phyloP scores from a whole-genome alignment of 1,140 invertebrate genomes.

The Piezodorus guildinii region DNA sequence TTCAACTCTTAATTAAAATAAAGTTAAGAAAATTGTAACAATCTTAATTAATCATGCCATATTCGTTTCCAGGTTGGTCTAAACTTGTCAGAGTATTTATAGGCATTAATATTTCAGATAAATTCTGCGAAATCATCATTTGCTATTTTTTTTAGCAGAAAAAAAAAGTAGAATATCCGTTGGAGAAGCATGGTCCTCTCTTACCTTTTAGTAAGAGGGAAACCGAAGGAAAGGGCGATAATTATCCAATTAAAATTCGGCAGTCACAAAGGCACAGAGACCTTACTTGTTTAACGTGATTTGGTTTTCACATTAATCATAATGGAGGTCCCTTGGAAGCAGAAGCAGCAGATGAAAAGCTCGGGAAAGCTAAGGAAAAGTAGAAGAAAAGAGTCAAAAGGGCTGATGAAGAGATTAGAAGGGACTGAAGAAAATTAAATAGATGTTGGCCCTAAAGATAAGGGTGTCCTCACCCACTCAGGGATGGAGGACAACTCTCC shows the following conservation, averaged over 20 bases:
- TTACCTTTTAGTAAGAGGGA: too few species aligned
- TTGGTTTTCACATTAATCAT: neutral
- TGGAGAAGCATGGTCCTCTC: too few species aligned
- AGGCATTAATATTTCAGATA: too few species aligned
- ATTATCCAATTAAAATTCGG: neutral
- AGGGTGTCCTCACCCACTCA: neutral
- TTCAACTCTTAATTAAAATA: too few species aligned
- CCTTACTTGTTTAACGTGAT: conserved; percentile 2
- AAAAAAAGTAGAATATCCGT: too few species aligned
- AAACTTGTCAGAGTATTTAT: too few species aligned
- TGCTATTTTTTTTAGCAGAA: too few species aligned
- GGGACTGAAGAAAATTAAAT: neutral
- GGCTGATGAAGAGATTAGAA: neutral
- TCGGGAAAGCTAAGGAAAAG: neutral
- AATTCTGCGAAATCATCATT: too few species aligned
- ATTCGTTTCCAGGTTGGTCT: too few species aligned
- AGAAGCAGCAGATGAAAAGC: neutral
- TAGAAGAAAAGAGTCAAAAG: neutral
- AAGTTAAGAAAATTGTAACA: too few species aligned
- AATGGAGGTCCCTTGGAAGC: neutral
- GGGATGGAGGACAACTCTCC: too few species aligned
- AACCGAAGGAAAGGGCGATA: neutral
- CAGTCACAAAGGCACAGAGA: neutral
- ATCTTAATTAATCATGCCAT: too few species aligned
- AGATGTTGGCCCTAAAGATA: neutral